These are phyloP conservation scores for Lophotriccus pileatus DNA, from an alignment of 2,797 vertebrate genomes.

Conservation along the genomic window DNA sequence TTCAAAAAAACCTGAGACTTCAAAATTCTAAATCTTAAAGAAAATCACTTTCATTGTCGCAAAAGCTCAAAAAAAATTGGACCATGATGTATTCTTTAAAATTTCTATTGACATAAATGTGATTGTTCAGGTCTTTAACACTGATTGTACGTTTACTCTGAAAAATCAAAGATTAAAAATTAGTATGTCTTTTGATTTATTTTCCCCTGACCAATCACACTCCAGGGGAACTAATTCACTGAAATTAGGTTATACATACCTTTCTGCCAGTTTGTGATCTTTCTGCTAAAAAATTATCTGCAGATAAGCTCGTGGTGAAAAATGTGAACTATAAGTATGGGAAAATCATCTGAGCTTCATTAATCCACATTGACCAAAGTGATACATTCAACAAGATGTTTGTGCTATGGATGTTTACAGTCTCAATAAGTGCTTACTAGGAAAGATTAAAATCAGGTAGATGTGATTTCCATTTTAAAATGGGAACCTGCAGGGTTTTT, in stretches of 20 bases:
- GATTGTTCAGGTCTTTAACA: background rate
- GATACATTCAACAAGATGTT: background rate
- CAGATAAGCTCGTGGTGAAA: background rate
- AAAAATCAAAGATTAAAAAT: constrained; percentile 6
- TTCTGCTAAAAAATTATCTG: background rate
- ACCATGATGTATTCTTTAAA: background rate
- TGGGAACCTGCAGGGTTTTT: background rate
- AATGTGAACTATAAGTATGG: fast-evolving
- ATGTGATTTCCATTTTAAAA: background rate
- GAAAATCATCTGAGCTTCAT: background rate
- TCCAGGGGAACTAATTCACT: background rate
- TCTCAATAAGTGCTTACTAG: background rate
- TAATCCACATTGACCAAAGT: background rate
- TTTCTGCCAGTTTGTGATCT: background rate
- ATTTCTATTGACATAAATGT: background rate
- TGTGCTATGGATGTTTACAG: background rate
- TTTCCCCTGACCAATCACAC: background rate
- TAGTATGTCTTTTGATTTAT: background rate
- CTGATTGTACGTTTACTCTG: background rate
- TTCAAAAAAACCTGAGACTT: background rate
- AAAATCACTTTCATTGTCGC: fast-evolving
- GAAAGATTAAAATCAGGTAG: background rate
- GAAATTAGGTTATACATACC: background rate
- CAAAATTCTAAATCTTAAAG: background rate
- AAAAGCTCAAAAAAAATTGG: background rate